A percentile compares a stretch with the other conserved stretches of the same genome.
These are phyloP conservation scores for Tenthredo distinguenda DNA, from an alignment of 2,888 invertebrate species.

Conservation along the genomic window DNA sequence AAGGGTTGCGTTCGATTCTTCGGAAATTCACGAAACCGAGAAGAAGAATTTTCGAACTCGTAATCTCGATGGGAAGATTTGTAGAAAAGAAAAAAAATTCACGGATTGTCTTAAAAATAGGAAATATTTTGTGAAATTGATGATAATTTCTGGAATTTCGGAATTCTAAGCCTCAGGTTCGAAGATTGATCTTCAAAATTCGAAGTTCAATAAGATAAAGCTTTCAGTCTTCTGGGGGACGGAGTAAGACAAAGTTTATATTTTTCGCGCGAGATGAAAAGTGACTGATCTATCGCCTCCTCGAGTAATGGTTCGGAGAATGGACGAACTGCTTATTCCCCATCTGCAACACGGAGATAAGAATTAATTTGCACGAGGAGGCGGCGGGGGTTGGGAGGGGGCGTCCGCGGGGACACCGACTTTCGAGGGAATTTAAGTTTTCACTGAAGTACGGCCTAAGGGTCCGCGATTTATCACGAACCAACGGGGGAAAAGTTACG, in stretches of 20 bases:
- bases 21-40: too few relatives aligned
- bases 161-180: not conserved
- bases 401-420: not conserved
- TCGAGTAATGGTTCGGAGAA: not conserved
- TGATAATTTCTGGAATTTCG: too few relatives aligned
- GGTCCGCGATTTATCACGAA: slow-evolving; percentile 36
- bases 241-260: not conserved
- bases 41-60: too few relatives aligned
- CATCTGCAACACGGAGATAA: slow-evolving; percentile 38
- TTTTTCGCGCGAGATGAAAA: not conserved
- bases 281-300: not conserved
- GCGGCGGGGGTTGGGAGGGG: not conserved
- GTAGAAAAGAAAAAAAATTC: too few relatives aligned
- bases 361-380: slow-evolving; percentile 34
- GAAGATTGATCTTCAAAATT: not conserved
- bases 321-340: not conserved
- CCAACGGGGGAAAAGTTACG: slow-evolving; percentile 21
- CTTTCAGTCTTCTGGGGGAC: not conserved
- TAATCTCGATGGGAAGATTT: too few relatives aligned
- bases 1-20: too few relatives aligned
- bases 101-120: too few relatives aligned
- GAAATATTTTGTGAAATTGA: too few relatives aligned
- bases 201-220: not conserved
- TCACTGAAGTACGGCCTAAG: slow-evolving; percentile 7
- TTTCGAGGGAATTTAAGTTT: slow-evolving; percentile 23